Conservation (phyloP, 1,140 invertebrate species). For the Idris sp. region DNA sequence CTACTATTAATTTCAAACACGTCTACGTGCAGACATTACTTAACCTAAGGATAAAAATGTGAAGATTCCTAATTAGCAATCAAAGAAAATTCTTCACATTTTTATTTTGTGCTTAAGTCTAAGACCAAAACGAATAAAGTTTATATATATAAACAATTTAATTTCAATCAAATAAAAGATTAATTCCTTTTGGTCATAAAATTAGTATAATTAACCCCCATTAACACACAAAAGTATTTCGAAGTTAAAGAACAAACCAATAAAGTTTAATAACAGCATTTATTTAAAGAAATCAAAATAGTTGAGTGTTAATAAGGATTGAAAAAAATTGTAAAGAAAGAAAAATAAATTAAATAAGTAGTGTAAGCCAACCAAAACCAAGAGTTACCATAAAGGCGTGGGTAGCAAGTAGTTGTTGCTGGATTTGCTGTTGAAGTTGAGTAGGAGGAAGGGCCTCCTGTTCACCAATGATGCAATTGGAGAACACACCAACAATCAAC, state of each 20-base stretch:
- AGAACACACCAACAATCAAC: conserved; percentile 80
- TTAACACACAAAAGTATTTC: conserved; percentile 20
- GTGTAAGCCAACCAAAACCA: conserved; percentile 79
- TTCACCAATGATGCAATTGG: conserved; percentile 78
- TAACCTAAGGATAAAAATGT: conserved; percentile 19
- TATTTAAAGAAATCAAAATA: too few species aligned
- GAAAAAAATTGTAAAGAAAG: conserved; percentile 34
- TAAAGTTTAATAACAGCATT: too few species aligned
- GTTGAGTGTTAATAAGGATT: conserved; percentile 30
- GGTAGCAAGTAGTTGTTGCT: conserved; percentile 79
- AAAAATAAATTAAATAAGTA: conserved; percentile 71
- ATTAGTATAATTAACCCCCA: conserved; percentile 34
- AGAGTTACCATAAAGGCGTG: conserved; percentile 80
- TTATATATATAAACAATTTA: too few species aligned
- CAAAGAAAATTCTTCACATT: conserved; percentile 21
- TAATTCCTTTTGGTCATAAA: too few species aligned
- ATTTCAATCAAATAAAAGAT: too few species aligned
- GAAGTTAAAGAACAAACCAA: too few species aligned
- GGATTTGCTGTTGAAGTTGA: conserved; percentile 79
- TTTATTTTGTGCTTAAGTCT: conserved; percentile 21
- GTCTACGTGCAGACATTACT: conserved; percentile 28
- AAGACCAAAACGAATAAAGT: conserved; percentile 18
- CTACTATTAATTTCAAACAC: conserved; percentile 44
- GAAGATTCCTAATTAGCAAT: too few species aligned
- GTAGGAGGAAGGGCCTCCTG: conserved; percentile 78